Base-by-base conservation (phyloP, 2,888 invertebrate genomes). In the Scaptomyza caliginosa region DNA sequence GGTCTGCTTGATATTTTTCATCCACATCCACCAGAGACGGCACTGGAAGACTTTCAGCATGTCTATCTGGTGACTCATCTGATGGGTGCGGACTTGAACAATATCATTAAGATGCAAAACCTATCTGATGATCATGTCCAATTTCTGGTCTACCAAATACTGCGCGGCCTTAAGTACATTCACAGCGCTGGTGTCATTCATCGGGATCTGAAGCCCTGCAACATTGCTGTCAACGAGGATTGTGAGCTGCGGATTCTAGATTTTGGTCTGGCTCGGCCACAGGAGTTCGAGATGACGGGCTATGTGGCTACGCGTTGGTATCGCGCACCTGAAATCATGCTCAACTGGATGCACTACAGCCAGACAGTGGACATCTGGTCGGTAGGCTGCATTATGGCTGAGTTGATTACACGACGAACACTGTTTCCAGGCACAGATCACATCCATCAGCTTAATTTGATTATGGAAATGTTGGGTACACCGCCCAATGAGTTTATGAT, bases 341-440 rank as follows among this genome's bases (percentile, higher is more conserved):
- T 99, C 26, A 99, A 99, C 91, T 99, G 99, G 99, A 99, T 99
- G 99, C 99, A 99, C 91, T 99, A 99, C 91, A 98, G 98, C 92
- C 98, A 99, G 92, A 99, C 99, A 64, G 99, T 99, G 64, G 99
- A 99, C 91, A 98, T 99, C 91, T 99, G 99, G 99, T 98, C 98
- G 0, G 99, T 99, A 43, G 99, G 99, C 17, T 99, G 99, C 92
- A 99, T 99, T 82, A 98, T 99, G 97, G 99, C 99, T 11, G 99
- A 99, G 92, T 93, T 99, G 80, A 93, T 99, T 69, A 99, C 98
- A 0, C 95, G 98, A 57, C 94, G 96, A 79, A 98, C 98, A 11
- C 93, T 99, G 43, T 99, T 99, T 91, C 99, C 99, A 16, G 99
- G 99, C 82, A 96, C 97, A 67, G 99, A 99, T 94, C 99, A 98